Conservation (phyloP, 2,888 invertebrate species). For the Heliconius ismenius region DNA sequence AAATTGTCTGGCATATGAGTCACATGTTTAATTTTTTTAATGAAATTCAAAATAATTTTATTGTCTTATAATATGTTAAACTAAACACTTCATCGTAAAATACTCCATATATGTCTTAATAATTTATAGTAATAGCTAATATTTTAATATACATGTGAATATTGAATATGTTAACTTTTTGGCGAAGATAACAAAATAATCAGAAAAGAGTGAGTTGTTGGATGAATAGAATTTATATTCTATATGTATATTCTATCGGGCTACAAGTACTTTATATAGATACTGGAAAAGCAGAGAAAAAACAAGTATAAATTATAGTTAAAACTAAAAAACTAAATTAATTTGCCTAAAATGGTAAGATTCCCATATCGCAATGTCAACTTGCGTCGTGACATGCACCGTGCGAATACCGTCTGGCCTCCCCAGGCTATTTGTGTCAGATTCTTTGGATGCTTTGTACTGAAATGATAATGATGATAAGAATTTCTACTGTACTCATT, state of each 20-base stretch:
- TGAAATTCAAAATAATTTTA: slow-evolving; percentile 8
- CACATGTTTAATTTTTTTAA: background rate
- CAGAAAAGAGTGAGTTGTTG: too few species aligned
- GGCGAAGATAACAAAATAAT: background rate
- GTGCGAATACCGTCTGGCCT: slow-evolving; percentile 43
- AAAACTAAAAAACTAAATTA: background rate
- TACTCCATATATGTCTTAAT: slow-evolving; percentile 1
- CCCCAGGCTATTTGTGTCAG: slow-evolving; percentile 33
- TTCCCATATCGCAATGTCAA: slow-evolving; percentile 32
- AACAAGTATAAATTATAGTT: too few species aligned
- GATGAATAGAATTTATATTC: too few species aligned
- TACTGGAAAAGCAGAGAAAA: too few species aligned
- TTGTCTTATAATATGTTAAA: slow-evolving; percentile 7
- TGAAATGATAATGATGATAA: slow-evolving; percentile 16
- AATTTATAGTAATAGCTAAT: background rate
- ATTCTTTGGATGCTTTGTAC: slow-evolving; percentile 29
- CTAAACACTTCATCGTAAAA: background rate
- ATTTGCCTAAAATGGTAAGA: slow-evolving; percentile 4
- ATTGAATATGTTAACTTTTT: background rate
- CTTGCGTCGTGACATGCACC: slow-evolving; percentile 38
- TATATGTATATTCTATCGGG: too few species aligned
- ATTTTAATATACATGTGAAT: background rate
- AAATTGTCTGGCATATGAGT: background rate
- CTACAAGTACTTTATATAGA: too few species aligned
- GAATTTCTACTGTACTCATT: slow-evolving; percentile 18